Base-by-base conservation (phyloP, 2,797 vertebrate species). In the Xiphorhynchus erythropygius region DNA sequence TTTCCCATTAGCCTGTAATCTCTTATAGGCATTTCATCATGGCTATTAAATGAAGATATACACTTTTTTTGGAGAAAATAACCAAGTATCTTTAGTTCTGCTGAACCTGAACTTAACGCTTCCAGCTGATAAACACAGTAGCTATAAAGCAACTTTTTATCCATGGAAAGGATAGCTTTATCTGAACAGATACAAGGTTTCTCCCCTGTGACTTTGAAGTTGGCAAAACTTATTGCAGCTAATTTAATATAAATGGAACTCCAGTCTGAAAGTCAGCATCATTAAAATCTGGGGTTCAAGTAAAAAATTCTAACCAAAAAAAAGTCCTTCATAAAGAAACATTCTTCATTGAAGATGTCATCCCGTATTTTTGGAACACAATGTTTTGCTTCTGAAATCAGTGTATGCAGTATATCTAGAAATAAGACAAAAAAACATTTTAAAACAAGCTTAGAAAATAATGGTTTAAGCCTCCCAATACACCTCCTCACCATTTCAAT, bases 1-100 rank as follows among this genome's bases (percentile, higher is more conserved):
- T 86, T 92, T 96, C 87, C 76, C 78, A 95, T 93, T 95, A 95
- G 78, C 25, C 37, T 92, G 23, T 86, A 94, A 95, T 95, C 90
- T 96, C 75, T 88, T 44, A 64, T 3, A 92, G 85, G 82, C 93
- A 81, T 89, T 95, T 97, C 47, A 63, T 39, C 55, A 35, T 8
- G 47, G 53, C n/a, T 89, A 86, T 92, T 92, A 84, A 65, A 84
- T 39, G 30, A 96, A 97, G 60, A 89, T 35, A 84, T 10, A 65
- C 1, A 32, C 27, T 47, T 46, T 18, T 59, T 30, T 44, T 44
- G 19, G 13, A 93, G 84, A 92, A 95, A 92, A 87, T 74, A 93
- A 79, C 71, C 60, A 91, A 79, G 50, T 69, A 73, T 60, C 77
- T 95, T 75, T 53, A 88, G 84, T 80, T 94, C 86, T 65, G 23